Evolutionary conservation across 2,113 vertebrate genomes (phyloP), one percentile per base, ranked within the genome.

Genomic region (Apeltes quadracus): DNA sequence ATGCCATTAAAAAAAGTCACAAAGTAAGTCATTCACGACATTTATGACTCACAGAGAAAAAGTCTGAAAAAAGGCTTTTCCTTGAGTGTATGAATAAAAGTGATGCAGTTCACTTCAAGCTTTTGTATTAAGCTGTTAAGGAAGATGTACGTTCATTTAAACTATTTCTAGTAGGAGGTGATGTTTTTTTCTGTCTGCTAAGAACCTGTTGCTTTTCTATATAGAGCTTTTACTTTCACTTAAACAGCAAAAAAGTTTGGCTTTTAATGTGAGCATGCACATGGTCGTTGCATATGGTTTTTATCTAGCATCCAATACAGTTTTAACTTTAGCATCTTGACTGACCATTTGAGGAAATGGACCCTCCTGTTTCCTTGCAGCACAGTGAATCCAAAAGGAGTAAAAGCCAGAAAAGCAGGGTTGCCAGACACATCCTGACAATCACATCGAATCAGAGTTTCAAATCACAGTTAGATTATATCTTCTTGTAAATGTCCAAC

Each of bases 281-380:
- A 27, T 18, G 18, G n/a, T 39, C 22, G 51, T 61, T 34, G 1
- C 54, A 48, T 27, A 27, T 38, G 12, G 13, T 25, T 44, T 18
- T 61, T 51, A 36, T 50, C 8, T 11, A 8, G n/a, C 14, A 34
- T 69, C 16, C 11, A 8, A 4, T 36, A 7, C 7, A 7, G 4
- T 59, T 78, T 12, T 2, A 67, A 22, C 22, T 32, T 3, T 22
- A n/a, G 75, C 0, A 23, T 72, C 15, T 73, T 10, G 10, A 87
- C 95, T 97, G 91, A 98, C 97, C 97, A 99, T 84, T 96, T 98
- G 83, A 99, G 97, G 89, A 98, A 96, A 84, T 98, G 96, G 22
- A 98, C 90, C 44, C 97, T 94, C 87, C 97, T 96, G 92, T 98
- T 98, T 38, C 97, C 97, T 92, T 99, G 97, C 73, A 99, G 91